Evolutionary conservation across 2,113 vertebrate genomes (phyloP).

Genomic region (Benitochromis conjunctus): DNA sequence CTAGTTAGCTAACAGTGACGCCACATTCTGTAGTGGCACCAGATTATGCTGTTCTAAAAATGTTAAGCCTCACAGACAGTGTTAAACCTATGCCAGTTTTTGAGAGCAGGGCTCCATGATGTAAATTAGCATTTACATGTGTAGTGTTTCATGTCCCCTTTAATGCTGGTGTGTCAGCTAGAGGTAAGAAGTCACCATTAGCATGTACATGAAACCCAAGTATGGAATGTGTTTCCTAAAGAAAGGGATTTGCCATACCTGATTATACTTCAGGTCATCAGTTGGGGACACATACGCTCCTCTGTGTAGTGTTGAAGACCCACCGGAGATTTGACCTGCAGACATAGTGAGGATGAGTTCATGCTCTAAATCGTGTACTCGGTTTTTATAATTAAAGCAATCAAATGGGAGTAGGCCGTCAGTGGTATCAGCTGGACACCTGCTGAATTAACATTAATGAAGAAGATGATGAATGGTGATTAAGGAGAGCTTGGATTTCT

Average conservation of each 20-base stretch:
- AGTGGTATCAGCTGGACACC: background rate
- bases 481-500: background rate
- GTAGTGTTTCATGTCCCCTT: background rate
- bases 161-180: background rate
- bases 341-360: background rate
- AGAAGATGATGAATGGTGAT: background rate
- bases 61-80: background rate
- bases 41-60: background rate
- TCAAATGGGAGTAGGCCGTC: background rate
- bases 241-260: slow-evolving; percentile 72
- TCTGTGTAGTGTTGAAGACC: slow-evolving; percentile 91
- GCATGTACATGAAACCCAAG: background rate
- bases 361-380: background rate
- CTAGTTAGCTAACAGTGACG: background rate
- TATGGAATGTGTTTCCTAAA: background rate
- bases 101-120: background rate
- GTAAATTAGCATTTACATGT: background rate
- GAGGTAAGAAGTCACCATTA: background rate
- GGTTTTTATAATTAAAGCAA: background rate
- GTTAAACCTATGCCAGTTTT: background rate
- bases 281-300: slow-evolving; percentile 92
- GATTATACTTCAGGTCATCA: slow-evolving; percentile 97
- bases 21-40: no score
- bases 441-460: background rate
- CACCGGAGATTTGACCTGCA: slow-evolving; percentile 85